Base-by-base conservation (phyloP, 2,888 invertebrate species). In the Cryptops parisi region DNA sequence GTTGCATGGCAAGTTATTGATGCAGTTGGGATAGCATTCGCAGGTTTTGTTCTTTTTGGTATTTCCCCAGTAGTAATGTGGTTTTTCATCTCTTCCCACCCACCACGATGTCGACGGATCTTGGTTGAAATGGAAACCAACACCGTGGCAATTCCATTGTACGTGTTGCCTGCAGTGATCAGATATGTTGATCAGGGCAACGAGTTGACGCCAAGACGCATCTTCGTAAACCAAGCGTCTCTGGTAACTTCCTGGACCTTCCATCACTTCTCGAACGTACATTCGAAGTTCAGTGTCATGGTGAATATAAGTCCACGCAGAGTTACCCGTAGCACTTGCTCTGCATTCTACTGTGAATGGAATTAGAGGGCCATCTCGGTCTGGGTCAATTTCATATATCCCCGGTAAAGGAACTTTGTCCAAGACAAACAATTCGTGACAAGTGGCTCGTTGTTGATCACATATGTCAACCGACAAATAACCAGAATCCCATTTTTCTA, bases 261-360 rank as follows among this genome's bases (percentile, higher is more conserved):
- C 59, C 22, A 52, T 38, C 24, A 53, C 56, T 5, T 60, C 59
- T 2, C 59, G 55, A 15, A 62, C 62, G 43, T 59, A 62, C 17
- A 62, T 58, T 2, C 57, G 51, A 45, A 57, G 51, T 39, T 62
- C 62, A 2, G 61, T 61, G 54, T 62, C 62, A 45, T 62, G 62
- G 38, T 62, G 60, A 9, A 62, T 54, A 3, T 62, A 50, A 3
- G 62, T 62, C 48, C 45, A 54, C 12, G 58, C 60, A 2, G 57
- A 33, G 2, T 50, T 52, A 1, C 47, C 40, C 6, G 47, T 44
- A 2, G 45, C 45, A 1, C 55, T 57, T 40, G 60, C 55, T 9
- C 54, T 47, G 41, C 62, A 62, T 39, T 59, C 56, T 17, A 61
- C 62, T 15, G 27, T 51, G 47, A 62, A 61, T 1, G 61, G 60